phyloP scores from a whole-genome alignment of 2,888 invertebrate species.

The Tuta absoluta region DNA sequence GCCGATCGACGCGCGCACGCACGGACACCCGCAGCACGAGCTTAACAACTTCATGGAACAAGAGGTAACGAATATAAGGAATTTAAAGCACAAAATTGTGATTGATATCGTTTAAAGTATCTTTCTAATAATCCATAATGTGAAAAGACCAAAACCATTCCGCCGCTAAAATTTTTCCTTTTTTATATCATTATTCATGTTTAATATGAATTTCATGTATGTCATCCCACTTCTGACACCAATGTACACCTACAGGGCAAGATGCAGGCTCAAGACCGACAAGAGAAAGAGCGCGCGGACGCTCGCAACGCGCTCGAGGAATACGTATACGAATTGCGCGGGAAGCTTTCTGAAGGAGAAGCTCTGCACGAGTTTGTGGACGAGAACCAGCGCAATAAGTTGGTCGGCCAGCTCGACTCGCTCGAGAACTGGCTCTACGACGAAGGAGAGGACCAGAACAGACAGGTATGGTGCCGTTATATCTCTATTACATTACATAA shows the following conservation, averaged over 20 bases:
- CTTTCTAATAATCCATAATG: too few species aligned
- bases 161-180: too few species aligned
- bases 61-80: slow-evolving; percentile 80
- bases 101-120: too few species aligned
- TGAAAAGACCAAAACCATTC: too few species aligned
- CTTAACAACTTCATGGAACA: slow-evolving; percentile 88
- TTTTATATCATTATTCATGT: too few species aligned
- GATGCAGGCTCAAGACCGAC: slow-evolving; percentile 92
- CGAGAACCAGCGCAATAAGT: slow-evolving; percentile 83
- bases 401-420: slow-evolving; percentile 86
- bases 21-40: slow-evolving; percentile 86
- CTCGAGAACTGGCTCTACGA: slow-evolving; percentile 99
- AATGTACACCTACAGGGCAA: slow-evolving; percentile 77
- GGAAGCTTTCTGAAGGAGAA: slow-evolving; percentile 90
- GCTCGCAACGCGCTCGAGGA: slow-evolving; percentile 98
- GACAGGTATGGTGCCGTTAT: slow-evolving; percentile 57
- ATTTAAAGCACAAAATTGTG: too few species aligned
- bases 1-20: slow-evolving; percentile 88
- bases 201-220: not conserved
- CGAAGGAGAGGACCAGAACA: slow-evolving; percentile 94
- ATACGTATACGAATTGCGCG: slow-evolving; percentile 97
- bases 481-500: too few species aligned
- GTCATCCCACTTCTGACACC: slow-evolving; percentile 6
- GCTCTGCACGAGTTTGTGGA: slow-evolving; percentile 88
- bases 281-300: slow-evolving; percentile 97